Evolutionary conservation across 2,888 invertebrate species (phyloP), one percentile per base, ranked within the genome.

Genomic region (Eilema sororculum): DNA sequence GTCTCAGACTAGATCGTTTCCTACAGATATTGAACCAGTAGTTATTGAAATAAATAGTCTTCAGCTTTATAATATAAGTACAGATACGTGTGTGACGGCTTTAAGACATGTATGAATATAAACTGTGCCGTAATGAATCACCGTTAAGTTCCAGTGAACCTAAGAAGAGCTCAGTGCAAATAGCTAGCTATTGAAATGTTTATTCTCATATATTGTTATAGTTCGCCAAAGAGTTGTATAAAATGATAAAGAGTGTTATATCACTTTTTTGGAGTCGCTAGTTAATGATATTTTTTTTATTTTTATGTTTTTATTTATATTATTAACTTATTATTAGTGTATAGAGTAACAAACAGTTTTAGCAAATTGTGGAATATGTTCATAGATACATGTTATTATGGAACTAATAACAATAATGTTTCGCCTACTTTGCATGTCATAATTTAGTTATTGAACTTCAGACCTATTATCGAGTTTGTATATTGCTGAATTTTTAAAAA

Each of bases 401-500:
- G 81, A 93, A 93, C 89, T 92, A 92, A 91, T 90, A 69, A 94
- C 94, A 93, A 93, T 93, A 93, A 93, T 87, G 84, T 90, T 37
- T 91, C 90, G 93, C 93, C 94, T 95, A 94, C 89, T 94, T 94
- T 93, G 93, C 94, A 91, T 92, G 90, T 93, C 81, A 84, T 86
- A 85, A 89, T 90, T 94, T 90, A 89, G 87, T 91, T 88, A 87
- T 84, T 86, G 80, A 87, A 89, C 84, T 84, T 90, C 90, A 85
- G 90, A 92, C 89, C 89, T 92, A 92, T 91, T 91, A 91, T 91
- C 90, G 87, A 92, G 91, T 94, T 93, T 93, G 91, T 93, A 93
- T 92, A 94, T 91, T 89, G 93, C 95, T 95, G 93, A 93, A 89
- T 92, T 93, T 66, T 95, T 94, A 90, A 90, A 93, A 94, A 93